Evolutionary conservation across 1,140 invertebrate genomes (phyloP).

Genomic region (Heliothis virescens): DNA sequence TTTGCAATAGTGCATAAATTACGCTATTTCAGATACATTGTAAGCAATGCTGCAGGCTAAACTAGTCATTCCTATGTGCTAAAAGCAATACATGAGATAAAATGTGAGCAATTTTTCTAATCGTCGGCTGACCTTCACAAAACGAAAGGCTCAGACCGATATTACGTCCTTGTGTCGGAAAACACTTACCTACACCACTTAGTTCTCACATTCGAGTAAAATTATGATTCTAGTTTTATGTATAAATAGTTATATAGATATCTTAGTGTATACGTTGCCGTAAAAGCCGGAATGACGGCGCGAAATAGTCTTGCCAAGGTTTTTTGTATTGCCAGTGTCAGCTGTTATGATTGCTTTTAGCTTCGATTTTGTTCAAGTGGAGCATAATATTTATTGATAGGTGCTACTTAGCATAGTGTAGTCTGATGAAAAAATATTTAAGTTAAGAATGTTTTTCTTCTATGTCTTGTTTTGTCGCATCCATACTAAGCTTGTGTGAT

Average conservation of each 20-base stretch:
- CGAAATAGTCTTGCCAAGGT: not conserved
- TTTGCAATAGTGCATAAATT: too few species aligned
- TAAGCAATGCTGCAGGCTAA: not conserved
- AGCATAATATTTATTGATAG: too few species aligned
- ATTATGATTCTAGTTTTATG: conserved; percentile 20
- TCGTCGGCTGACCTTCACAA: conserved; percentile 38
- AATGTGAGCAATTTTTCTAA: conserved; percentile 41
- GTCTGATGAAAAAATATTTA: too few species aligned
- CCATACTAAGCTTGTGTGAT: too few species aligned
- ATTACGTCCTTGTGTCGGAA: conserved; percentile 43
- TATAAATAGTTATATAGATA: not conserved
- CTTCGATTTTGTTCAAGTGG: too few species aligned
- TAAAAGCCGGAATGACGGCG: not conserved
- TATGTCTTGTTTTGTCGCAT: too few species aligned
- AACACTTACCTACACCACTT: conserved; percentile 35
- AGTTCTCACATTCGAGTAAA: conserved; percentile 30
- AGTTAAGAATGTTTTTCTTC: too few species aligned
- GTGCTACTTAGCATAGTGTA: too few species aligned
- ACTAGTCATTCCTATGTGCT: not conserved
- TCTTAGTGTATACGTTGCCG: not conserved
- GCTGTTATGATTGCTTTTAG: too few species aligned
- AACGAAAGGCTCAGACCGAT: conserved; percentile 41
- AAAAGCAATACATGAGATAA: conserved; percentile 10
- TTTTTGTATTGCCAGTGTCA: too few species aligned
- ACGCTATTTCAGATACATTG: too few species aligned